Evolutionary conservation across 2,888 invertebrate genomes (phyloP).

Genomic region (Lepidochrysops patricia): DNA sequence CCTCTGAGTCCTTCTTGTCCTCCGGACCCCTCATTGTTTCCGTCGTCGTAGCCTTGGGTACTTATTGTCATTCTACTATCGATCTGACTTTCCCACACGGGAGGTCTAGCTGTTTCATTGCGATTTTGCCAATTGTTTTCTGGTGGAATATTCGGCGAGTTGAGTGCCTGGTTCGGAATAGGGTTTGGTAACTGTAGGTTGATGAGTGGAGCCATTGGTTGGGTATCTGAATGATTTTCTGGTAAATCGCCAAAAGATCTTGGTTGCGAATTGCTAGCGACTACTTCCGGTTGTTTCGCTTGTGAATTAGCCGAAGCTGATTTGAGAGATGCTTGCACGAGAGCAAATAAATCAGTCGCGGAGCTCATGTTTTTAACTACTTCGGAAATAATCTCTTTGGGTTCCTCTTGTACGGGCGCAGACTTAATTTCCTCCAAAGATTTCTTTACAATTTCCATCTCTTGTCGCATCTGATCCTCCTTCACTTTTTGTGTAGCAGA

Average conservation of each 20-base stretch:
- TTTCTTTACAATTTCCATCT: conserved; percentile 72
- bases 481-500: conserved; percentile 83
- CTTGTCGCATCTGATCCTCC: conserved; percentile 74
- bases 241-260: conserved; percentile 55
- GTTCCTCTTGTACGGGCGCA: conserved; percentile 19
- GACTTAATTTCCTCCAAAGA: conserved; percentile 49
- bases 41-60: conserved; percentile 8
- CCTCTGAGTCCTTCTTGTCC: no score
- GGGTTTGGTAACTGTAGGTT: conserved; percentile 13
- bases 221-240: conserved; percentile 24
- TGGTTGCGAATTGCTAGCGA: conserved; percentile 42
- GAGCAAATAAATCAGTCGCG: conserved; percentile 50
- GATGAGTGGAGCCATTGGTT: conserved; percentile 1
- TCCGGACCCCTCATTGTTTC: conserved; percentile 8
- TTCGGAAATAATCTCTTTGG: conserved; percentile 19
- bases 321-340: conserved; percentile 57
- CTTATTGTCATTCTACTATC: conserved; percentile 12
- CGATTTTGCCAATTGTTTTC: conserved; percentile 14
- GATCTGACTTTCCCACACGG: conserved; percentile 19
- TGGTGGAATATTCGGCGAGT: conserved; percentile 9
- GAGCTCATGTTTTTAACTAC: conserved; percentile 38
- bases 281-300: conserved; percentile 33
- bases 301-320: conserved; percentile 27
- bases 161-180: not conserved
- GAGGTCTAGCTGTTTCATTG: conserved; percentile 4